Evolutionary conservation across 2,797 vertebrate genomes (phyloP), one percentile per base, ranked within the genome.

Genomic region (Gambusia yucatana): DNA sequence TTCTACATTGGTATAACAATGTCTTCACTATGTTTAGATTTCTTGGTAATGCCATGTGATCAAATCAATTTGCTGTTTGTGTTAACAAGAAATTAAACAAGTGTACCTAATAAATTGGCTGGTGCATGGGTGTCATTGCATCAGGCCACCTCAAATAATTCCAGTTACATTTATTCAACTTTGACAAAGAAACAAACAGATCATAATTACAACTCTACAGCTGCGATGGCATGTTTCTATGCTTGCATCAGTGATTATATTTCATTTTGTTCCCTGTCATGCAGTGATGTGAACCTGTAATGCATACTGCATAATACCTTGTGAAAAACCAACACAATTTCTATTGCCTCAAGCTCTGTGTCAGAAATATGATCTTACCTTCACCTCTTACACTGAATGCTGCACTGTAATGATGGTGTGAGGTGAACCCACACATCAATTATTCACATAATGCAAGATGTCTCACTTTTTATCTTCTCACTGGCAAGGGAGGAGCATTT

Each of bases 401-500:
- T 55, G 39, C 84, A 83, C 87, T 91, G 88, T 91, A 92, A 92
- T 89, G 86, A 93, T 84, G 92, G 90, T 93, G 87, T 81, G 88
- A 94, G 91, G 92, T 90, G 90, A 93, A 86, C 79, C 82, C 85
- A 77, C 89, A 91, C 91, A 92, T 95, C 90, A 95, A 92, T 95
- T 94, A 95, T 94, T 93, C 91, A 94, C 90, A 89, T 77, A 93
- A 93, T 87, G 88, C 91, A 83, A 88, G 81, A 91, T 89, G 90
- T 92, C 14, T 93, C 77, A 82, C 82, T 90, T 84, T 91, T 91
- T 89, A 90, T 93, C 84, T 87, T 90, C 83, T 91, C 17, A 57
- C 85, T 84, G 78, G 90, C 85, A 72, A 76, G 77, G 81, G 80
- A 82, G 90, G 59, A 84, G 79, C 80, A 82, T 91, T 92, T 92